phyloP scores from a whole-genome alignment of 2,888 invertebrate genomes.

The Pecten maximus region DNA sequence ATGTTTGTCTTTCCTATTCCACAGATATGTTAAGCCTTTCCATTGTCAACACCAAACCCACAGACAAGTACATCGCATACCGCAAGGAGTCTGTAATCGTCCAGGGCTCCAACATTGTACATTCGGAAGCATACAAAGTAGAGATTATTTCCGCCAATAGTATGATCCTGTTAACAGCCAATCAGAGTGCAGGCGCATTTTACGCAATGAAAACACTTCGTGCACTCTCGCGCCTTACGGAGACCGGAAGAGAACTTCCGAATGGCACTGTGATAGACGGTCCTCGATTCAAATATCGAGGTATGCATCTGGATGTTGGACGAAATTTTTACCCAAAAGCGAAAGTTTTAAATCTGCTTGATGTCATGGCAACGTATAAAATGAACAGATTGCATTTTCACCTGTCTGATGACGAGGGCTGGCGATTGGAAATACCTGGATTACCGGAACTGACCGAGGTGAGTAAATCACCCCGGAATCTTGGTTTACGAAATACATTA shows the following conservation, averaged over 20 bases:
- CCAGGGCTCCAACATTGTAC: conserved; percentile 44
- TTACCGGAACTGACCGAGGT: conserved; percentile 79
- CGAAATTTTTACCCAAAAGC: conserved; percentile 76
- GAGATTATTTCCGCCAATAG: conserved; percentile 58
- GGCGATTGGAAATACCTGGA: conserved; percentile 80
- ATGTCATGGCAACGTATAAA: conserved; percentile 79
- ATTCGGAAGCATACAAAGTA: conserved; percentile 69
- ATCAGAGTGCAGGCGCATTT: conserved; percentile 67
- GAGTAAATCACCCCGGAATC: too few relatives aligned
- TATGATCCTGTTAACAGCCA: conserved; percentile 63
- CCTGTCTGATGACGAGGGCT: conserved; percentile 80
- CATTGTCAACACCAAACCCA: conserved; percentile 43
- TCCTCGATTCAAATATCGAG: conserved; percentile 77
- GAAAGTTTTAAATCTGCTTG: conserved; percentile 69
- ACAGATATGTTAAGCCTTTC: conserved; percentile 56
- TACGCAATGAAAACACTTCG: conserved; percentile 73
- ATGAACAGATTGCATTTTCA: conserved; percentile 80
- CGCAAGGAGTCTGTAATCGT: conserved; percentile 43
- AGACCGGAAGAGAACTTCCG: conserved; percentile 53
- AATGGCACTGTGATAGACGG: conserved; percentile 66
- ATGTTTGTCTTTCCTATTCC: conserved; percentile 14
- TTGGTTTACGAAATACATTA: too few relatives aligned
- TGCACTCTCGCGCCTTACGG: conserved; percentile 54
- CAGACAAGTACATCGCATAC: conserved; percentile 58
- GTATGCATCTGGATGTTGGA: conserved; percentile 79